Evolutionary conservation across 2,888 invertebrate species (phyloP).

Genomic region (Orthonychiurus folsomi): DNA sequence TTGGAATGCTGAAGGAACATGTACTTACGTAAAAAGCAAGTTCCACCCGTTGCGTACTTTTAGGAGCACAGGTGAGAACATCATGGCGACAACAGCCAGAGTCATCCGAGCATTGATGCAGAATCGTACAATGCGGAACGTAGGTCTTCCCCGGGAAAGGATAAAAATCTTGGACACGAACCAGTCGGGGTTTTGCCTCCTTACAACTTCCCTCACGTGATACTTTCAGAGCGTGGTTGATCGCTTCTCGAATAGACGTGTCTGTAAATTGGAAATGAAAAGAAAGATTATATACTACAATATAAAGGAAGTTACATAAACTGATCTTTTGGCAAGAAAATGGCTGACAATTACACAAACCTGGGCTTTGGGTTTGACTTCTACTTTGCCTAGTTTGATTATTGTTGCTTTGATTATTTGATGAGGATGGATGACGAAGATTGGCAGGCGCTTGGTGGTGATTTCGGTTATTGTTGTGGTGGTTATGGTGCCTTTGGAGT

Average conservation of each 20-base stretch:
- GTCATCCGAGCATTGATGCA: constrained; percentile 78
- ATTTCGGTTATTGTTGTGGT: constrained; percentile 15
- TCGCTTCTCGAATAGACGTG: constrained; percentile 43
- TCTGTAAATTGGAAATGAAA: constrained; percentile 42
- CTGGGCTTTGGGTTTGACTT: constrained; percentile 37
- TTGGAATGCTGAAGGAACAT: neutral
- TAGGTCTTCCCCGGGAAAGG: constrained; percentile 64
- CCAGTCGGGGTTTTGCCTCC: constrained; percentile 63
- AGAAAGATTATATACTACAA: no score
- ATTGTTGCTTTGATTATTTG: constrained; percentile 6
- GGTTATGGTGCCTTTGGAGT: constrained; percentile 21
- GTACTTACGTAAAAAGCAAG: constrained; percentile 70
- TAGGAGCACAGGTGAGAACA: constrained; percentile 65
- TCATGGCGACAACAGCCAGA: constrained; percentile 74
- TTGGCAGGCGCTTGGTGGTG: constrained; percentile 17
- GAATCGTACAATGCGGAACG: constrained; percentile 72
- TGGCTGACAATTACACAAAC: no score
- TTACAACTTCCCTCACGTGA: constrained; percentile 54
- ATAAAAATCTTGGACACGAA: constrained; percentile 62
- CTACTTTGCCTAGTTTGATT: constrained; percentile 18
- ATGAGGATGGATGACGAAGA: constrained; percentile 8
- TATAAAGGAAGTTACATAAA: no score
- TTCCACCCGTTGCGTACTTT: constrained; percentile 59
- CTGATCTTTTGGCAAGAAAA: no score
- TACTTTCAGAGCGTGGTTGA: constrained; percentile 47